Evolutionary conservation across 1,140 invertebrate species (phyloP).

Genomic region (Diploscapter pachys): DNA sequence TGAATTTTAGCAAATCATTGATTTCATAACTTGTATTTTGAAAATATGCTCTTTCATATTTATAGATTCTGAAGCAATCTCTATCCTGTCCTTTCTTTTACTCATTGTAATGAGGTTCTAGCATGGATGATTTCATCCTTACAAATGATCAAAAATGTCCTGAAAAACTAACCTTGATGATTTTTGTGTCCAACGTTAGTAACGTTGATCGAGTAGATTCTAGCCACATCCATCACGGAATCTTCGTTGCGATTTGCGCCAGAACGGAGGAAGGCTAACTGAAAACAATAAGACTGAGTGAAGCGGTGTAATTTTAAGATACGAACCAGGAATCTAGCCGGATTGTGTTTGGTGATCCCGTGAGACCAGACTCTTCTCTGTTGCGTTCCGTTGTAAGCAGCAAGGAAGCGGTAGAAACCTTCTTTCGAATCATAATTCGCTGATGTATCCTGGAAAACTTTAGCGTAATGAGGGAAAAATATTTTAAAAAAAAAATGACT

Average conservation of each 20-base stretch:
- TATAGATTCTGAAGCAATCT: no score
- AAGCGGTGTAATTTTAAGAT: no score
- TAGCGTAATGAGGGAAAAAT: neutral
- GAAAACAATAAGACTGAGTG: no score
- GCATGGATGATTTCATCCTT: no score
- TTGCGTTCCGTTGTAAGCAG: constrained; percentile 61
- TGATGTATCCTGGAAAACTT: constrained; percentile 1
- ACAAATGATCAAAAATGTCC: no score
- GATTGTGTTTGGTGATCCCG: constrained; percentile 61
- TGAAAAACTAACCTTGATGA: neutral
- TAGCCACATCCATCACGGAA: constrained; percentile 56
- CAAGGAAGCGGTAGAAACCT: constrained; percentile 39
- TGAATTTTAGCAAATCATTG: no score
- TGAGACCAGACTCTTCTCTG: constrained; percentile 44
- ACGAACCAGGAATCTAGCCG: constrained; percentile 64
- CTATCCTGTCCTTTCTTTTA: no score
- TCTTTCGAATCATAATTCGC: neutral
- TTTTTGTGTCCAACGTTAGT: constrained; percentile 65
- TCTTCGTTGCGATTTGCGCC: constrained; percentile 41
- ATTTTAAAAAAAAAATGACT: no score
- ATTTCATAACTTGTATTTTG: no score
- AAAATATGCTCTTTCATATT: no score
- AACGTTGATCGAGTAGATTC: constrained; percentile 66
- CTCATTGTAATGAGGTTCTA: no score
- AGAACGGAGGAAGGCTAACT: constrained; percentile 64